These are phyloP conservation scores for Drosophila ogumai DNA, from an alignment of 1,140 invertebrate genomes.

Conservation along the genomic window DNA sequence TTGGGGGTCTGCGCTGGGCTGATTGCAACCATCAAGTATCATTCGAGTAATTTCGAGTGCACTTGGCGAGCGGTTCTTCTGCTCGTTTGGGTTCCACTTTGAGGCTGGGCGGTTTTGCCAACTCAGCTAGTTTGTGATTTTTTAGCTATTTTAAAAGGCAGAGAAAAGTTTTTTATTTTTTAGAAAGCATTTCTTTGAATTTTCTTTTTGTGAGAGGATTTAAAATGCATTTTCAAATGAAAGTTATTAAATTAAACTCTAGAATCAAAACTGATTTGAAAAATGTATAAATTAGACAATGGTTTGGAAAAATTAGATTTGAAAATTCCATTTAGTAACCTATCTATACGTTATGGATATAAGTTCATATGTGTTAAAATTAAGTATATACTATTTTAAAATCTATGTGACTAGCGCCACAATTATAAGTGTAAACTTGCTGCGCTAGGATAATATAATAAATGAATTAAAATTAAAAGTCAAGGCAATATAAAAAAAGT, in stretches of 20 bases:
- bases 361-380: too few relatives aligned
- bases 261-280: not conserved
- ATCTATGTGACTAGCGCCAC: too few relatives aligned
- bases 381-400: too few relatives aligned
- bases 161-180: not conserved
- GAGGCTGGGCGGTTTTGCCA: constrained; percentile 7
- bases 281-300: not conserved
- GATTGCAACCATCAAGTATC: constrained; percentile 83
- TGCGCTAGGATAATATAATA: too few relatives aligned
- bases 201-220: not conserved
- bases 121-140: constrained; percentile 1
- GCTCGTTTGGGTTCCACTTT: constrained; percentile 40
- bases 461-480: too few relatives aligned
- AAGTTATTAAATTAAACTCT: too few relatives aligned
- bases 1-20: constrained; percentile 22
- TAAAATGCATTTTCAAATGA: not conserved
- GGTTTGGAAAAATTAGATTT: not conserved
- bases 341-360: too few relatives aligned
- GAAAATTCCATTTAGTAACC: too few relatives aligned
- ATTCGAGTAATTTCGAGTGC: constrained; percentile 81
- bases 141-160: not conserved
- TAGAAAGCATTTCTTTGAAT: not conserved
- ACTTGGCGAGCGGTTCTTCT: constrained; percentile 53
- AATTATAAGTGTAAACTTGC: too few relatives aligned
- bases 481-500: not conserved